Evolutionary conservation across 2,113 vertebrate species (phyloP).

Genomic region (Hemibagrus wyckioides): DNA sequence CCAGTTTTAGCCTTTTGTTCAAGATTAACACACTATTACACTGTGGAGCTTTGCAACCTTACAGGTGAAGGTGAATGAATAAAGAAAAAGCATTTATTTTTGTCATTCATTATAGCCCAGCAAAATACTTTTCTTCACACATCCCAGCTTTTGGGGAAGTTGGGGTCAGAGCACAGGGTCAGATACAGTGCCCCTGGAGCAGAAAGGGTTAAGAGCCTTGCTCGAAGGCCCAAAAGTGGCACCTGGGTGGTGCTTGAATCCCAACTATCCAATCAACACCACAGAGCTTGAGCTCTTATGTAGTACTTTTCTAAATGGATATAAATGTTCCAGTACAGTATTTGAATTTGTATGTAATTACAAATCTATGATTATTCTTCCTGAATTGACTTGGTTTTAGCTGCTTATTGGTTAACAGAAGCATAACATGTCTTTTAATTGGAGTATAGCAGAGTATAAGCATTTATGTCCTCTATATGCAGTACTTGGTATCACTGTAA

Average conservation of each 20-base stretch:
- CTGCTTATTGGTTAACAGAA: background rate
- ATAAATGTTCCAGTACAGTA: no score
- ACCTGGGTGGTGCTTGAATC: no score
- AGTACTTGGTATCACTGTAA: background rate
- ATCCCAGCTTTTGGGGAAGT: no score
- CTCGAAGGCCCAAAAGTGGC: no score
- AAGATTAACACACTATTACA: background rate
- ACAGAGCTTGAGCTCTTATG: background rate
- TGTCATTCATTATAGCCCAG: no score
- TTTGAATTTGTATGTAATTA: background rate
- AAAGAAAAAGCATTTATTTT: background rate
- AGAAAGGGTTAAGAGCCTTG: no score
- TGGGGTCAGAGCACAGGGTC: no score
- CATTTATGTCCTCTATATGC: background rate
- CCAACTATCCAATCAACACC: no score
- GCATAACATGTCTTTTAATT: background rate
- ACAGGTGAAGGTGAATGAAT: background rate
- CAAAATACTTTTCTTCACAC: no score
- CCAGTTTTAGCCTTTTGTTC: background rate
- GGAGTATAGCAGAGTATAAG: background rate
- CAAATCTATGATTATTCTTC: background rate
- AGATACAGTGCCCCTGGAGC: no score
- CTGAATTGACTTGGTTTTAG: no score
- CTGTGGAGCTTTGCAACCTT: background rate
- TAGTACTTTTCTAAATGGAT: background rate